phyloP scores from a whole-genome alignment of 2,797 vertebrate genomes.

The Thaleichthys pacificus region DNA sequence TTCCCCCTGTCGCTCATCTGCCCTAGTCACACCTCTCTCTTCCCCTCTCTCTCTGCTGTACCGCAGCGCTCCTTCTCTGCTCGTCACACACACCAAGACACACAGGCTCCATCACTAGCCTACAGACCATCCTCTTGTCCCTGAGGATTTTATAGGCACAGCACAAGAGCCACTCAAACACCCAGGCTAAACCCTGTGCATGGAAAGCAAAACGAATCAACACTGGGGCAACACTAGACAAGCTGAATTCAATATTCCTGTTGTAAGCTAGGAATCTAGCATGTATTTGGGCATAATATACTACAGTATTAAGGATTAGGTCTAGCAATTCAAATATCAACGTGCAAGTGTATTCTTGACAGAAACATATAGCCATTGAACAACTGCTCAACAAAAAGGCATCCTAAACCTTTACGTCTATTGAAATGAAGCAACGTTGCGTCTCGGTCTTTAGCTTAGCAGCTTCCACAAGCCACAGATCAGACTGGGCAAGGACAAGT shows the following conservation, averaged over 20 bases:
- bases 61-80: not conserved
- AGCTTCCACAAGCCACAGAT: no score
- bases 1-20: conserved; percentile 1
- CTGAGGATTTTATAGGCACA: no score
- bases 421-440: not conserved
- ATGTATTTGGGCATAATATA: no score
- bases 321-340: no score
- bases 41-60: not conserved
- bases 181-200: not conserved
- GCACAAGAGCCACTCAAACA: no score
- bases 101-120: not conserved
- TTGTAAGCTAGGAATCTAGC: no score
- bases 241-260: not conserved
- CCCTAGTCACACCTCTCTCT: not conserved
- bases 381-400: not conserved
- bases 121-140: not conserved
- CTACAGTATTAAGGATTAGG: no score
- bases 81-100: not conserved
- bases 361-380: no score
- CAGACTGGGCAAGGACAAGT: no score
- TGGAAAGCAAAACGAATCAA: no score
- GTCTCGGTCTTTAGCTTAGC: not conserved
- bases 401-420: not conserved
- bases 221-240: not conserved
- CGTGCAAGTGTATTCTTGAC: no score